Evolutionary conservation across 2,797 vertebrate species (phyloP), one percentile per base, ranked within the genome.

Genomic region (Sardinella longiceps): DNA sequence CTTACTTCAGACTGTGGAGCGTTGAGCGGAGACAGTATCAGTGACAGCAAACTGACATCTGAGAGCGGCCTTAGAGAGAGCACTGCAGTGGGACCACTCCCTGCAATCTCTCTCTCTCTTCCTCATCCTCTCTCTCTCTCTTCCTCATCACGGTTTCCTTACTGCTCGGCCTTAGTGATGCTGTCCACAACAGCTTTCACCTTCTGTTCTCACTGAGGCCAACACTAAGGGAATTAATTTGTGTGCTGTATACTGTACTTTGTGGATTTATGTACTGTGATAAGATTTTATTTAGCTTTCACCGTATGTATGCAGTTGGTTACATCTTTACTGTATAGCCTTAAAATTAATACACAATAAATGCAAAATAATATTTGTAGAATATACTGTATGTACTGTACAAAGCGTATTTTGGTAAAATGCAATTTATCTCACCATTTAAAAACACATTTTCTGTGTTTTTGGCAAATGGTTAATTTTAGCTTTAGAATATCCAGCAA

Each of bases 11-110:
- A 9, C 18, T 20, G 70, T 43, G 70, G 18, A 77, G 33, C 18
- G 20, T 53, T 18, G 18, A 20, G 15, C 63, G 18, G 70, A 43
- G 70, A 77, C 33, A 20, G 37, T 77, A 77, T 77, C 70, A 20
- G 70, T 77, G 70, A 77, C 70, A 77, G 70, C 70, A 20, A 39
- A 7, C 70, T 18, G 66, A 43, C 70, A 77, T 77, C 33, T 77
- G 70, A 77, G 70, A 77, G 0, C 37, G 15, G 33, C 15, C 33
- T 39, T 18, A 4, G 70, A 77, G 18, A 4, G 70, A 39, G 37
- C 70, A 77, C 33, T 77, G 70, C 70, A 39, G 70, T 23, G 70
- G 37, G 37, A 43, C 70, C 70, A 77, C 70, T 77, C 70, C 70
- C 70, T 77, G 5, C 33, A 43, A 5, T 77, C 70, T 77, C 70